Evolutionary conservation across 2,797 vertebrate genomes (phyloP), one percentile per base, ranked within the genome.

Genomic region (Sebastiscus albofasciatus): DNA sequence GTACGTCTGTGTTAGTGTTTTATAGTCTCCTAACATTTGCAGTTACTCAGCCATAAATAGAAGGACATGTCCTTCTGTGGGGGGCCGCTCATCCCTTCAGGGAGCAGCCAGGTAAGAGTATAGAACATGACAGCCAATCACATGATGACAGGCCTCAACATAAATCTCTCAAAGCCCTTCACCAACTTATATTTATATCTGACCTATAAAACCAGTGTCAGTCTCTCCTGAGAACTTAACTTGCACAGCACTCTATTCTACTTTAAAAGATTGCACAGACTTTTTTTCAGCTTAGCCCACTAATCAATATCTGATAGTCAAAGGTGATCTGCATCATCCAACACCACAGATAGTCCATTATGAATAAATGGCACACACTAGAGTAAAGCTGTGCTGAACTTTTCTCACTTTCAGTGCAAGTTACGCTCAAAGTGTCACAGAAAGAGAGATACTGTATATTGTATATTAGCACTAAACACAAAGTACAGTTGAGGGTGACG

Each of bases 71-170:
- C 80, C 85, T 90, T 83, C 80, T 80, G 49, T 36, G 16, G 54
- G 64, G 64, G 83, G 54, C 59, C 29, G 4, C 26, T 69, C 14
- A 18, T 85, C 71, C 75, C 88, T 84, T 79, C 73, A 59, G 67
- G 82, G 71, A 69, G 82, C 77, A 78, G 79, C 80, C 81, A 87
- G 87, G 87, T 89, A 85, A 75, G 33, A 46, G 68, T 79, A 90
- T 20, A 72, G 62, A 87, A 85, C 85, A 90, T 81, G 89, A 89
- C 83, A 87, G 82, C 81, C 72, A 70, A 82, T 93, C 89, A 89
- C 60, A 77, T 33, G 56, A 66, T 42, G 79, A 72, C 70, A 84
- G 62, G 72, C 73, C 77, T 76, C 52, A 39, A 36, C 60, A 81
- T 83, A 77, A 80, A 84, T 86, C 80, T 87, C 77, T 46, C 67